Evolutionary conservation across 2,797 vertebrate genomes (phyloP), one percentile per base, ranked within the genome.

Genomic region (Stomatorhinus walkeri): DNA sequence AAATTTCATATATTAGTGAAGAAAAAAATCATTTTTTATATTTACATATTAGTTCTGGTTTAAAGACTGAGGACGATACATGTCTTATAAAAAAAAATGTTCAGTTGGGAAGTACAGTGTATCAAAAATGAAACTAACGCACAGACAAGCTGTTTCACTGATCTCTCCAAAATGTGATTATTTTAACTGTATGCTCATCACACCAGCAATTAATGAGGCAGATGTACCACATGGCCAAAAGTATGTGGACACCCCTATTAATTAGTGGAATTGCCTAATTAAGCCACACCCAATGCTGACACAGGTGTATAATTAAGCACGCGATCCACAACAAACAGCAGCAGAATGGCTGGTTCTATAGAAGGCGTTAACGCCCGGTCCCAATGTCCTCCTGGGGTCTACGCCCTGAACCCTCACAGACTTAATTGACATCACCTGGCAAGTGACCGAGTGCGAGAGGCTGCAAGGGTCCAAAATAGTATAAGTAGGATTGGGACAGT

Each of bases 1-100:
- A 90, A 89, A 92, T 93, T 96, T 93, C 94, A 96, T 96, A 97
- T 97, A 97, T 97, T 97, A 97, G 94, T 95, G 94, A 96, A 24
- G 32, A 16, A 76, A 96, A 96, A 97, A 94, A 96, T 96, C 93
- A 94, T 92, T 94, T 93, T 91, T 93, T 95, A 95, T 97, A 97
- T 97, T 94, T 97, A 98, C 97, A 97, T 92, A 93, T 93, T 92
- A 92, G 93, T 93, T 94, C 91, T 91, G 92, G 91, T 89, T 91
- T 95, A 92, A 92, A 96, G 94, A 96, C 91, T 92, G 92, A 93
- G 90, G 89, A 95, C 91, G 93, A 90, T 89, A 91, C 89, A 90
- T 90, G 91, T 90, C 89, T 93, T 93, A 94, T 92, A 56, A 94
- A 91, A 93, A 94, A 93, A 94, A 89, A 91, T 92, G 93, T 92